A percentile compares a stretch with the other conserved stretches of the same genome.
phyloP scores from a whole-genome alignment of 2,113 vertebrate genomes.

The Parus major region DNA sequence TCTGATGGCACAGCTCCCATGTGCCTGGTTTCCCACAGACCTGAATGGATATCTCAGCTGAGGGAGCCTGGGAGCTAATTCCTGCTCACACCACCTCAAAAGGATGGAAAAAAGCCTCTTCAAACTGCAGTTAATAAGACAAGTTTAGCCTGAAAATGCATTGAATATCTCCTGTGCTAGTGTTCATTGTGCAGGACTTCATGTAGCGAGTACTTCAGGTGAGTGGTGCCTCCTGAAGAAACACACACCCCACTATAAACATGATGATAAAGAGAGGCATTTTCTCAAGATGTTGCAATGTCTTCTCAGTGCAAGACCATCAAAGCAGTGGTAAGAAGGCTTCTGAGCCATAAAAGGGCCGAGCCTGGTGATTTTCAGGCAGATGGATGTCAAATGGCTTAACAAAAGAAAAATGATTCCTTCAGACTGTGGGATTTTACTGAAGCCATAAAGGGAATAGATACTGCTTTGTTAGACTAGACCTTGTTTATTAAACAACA shows the following conservation, averaged over 20 bases:
- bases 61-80: background rate
- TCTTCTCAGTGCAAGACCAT: background rate
- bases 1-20: rapidly evolving
- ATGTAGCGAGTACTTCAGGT: too few relatives aligned
- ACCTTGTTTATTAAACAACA: background rate
- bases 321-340: background rate
- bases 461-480: background rate
- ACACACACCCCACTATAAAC: background rate
- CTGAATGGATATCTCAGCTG: background rate
- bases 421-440: background rate
- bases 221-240: background rate
- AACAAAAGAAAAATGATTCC: background rate
- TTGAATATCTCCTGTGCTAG: background rate
- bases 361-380: background rate
- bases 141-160: background rate
- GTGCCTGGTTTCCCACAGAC: background rate
- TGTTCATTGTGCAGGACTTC: background rate
- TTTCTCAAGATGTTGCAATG: background rate
- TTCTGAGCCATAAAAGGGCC: background rate
- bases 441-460: background rate
- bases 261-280: background rate
- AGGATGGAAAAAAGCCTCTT: background rate
- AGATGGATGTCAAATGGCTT: background rate
- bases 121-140: background rate
- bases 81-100: background rate